Evolutionary conservation across 2,797 vertebrate species (phyloP), one percentile per base, ranked within the genome.

Genomic region (Parotocinclus haroldoi): DNA sequence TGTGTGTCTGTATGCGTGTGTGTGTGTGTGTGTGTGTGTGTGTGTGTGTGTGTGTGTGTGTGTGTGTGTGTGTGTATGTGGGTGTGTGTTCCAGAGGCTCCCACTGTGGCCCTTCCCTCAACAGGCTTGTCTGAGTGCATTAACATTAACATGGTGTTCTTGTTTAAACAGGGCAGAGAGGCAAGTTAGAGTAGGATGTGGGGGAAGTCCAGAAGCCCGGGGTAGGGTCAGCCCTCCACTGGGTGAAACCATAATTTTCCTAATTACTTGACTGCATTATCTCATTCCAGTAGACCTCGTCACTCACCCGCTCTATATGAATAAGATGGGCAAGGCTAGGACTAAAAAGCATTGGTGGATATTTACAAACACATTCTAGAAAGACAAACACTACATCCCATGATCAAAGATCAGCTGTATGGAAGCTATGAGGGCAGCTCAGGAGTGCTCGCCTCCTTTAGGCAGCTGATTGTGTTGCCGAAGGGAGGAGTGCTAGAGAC

Each of bases 81-180:
- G 52, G n/a, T 14, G 70, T 27, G 13, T 52, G 54, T 13, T 36
- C 10, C 48, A 37, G 62, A 44, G 54, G 50, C 37, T 13, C 19
- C 17, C 36, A 53, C 16, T 18, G 27, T 18, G 45, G 62, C 54
- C 59, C 53, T 61, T 70, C 70, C 70, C 54, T 78, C 81, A 76
- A 58, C 76, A 73, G 80, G 73, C 72, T 77, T 77, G 78, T 83
- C 81, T 83, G 69, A 56, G 62, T 73, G 74, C 78, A 85, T 86
- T 83, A 81, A 64, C 78, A 64, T 86, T 83, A 81, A 66, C 78
- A 66, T 82, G 72, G 76, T 11, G 68, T 71, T 79, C 79, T 78
- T 79, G 78, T 84, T 85, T 83, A 81, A 85, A 84, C 84, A 86
- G 79, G 74, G 78, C 67, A 46, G 52, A 67, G 58, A 58, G 58